phyloP scores from a whole-genome alignment of 2,797 vertebrate species.

The Microctenopoma lineatum region DNA sequence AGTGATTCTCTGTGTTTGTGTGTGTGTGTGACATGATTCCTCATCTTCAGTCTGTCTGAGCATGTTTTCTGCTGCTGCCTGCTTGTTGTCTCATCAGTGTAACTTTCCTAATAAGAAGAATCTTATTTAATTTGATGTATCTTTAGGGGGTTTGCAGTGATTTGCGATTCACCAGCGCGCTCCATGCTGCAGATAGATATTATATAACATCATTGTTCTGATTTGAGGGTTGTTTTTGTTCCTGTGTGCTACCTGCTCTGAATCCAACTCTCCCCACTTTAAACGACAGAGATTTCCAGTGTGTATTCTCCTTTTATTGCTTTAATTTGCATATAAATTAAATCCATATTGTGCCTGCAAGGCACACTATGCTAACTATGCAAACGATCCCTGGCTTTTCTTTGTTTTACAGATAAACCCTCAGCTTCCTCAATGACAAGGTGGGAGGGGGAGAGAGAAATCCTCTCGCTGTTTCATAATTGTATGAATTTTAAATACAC shows the following conservation, averaged over 20 bases:
- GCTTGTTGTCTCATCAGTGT: neutral
- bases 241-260: constrained; percentile 59
- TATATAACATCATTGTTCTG: constrained; percentile 63
- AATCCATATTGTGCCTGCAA: constrained; percentile 97
- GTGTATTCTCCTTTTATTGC: constrained; percentile 84
- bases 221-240: constrained; percentile 32
- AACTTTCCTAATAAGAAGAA: constrained; percentile 3
- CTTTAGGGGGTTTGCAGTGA: neutral
- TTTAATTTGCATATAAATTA: constrained; percentile 90
- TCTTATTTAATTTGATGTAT: neutral
- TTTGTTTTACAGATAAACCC: constrained; percentile 93
- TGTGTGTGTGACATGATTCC: neutral
- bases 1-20: constrained; percentile 9
- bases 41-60: neutral
- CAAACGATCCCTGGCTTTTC: constrained; percentile 86
- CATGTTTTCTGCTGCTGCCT: constrained; percentile 1
- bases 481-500: constrained; percentile 85
- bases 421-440: constrained; percentile 83
- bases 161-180: neutral
- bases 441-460: constrained; percentile 74
- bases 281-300: constrained; percentile 78
- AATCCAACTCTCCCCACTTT: constrained; percentile 51
- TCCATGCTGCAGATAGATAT: constrained; percentile 38
- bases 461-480: constrained; percentile 91
- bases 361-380: constrained; percentile 91